Evolutionary conservation across 2,797 vertebrate species (phyloP).

Genomic region (Perdix hodgsoniae): DNA sequence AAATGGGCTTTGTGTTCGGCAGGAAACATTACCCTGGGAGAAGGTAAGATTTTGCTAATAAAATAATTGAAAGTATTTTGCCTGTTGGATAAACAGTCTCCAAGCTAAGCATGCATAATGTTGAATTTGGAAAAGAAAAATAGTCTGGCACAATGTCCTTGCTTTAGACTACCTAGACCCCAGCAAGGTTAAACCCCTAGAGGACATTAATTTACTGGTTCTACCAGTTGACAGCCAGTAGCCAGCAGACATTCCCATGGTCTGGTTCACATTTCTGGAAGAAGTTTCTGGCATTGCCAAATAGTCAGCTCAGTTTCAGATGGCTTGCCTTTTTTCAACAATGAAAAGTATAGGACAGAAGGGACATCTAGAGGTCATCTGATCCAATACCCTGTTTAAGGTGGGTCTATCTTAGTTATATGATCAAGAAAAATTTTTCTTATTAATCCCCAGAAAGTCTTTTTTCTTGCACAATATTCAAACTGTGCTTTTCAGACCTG

Average conservation of each 20-base stretch:
- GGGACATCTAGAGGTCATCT: background rate
- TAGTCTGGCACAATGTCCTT: background rate
- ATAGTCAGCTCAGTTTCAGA: background rate
- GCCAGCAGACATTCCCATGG: background rate
- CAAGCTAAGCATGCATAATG: background rate
- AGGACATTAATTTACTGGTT: background rate
- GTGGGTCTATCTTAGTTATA: background rate
- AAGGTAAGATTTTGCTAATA: background rate
- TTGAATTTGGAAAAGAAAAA: background rate
- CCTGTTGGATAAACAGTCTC: background rate
- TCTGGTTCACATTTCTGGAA: background rate
- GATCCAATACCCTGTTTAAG: background rate
- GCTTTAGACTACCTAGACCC: background rate
- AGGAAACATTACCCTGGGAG: background rate
- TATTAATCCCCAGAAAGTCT: fast-evolving
- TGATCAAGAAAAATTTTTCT: background rate
- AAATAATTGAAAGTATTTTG: background rate
- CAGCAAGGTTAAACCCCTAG: background rate
- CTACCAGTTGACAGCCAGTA: background rate
- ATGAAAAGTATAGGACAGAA: background rate
- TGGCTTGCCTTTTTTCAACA: background rate
- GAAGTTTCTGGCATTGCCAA: background rate
- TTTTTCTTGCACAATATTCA: background rate
- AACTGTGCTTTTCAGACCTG: background rate
- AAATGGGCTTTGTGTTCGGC: background rate